These are phyloP conservation scores for Sepioteuthis lessoniana DNA, from an alignment of 2,888 invertebrate genomes.

Conservation along the genomic window DNA sequence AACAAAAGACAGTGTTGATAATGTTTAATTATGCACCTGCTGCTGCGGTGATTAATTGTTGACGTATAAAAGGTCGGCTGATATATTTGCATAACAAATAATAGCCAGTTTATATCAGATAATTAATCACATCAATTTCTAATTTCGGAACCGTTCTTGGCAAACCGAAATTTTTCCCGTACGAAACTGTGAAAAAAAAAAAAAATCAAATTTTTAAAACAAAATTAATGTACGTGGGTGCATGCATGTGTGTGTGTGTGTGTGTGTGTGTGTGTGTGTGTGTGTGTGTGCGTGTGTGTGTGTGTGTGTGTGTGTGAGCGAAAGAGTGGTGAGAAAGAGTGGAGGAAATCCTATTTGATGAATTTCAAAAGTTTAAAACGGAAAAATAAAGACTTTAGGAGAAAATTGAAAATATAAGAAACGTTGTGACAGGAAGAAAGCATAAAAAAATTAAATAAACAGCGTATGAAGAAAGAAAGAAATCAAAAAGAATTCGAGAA, in stretches of 20 bases:
- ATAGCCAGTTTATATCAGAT: not conserved
- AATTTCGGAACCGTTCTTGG: not conserved
- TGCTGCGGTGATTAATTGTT: not conserved
- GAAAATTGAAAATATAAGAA: too few species aligned
- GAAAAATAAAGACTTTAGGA: not conserved
- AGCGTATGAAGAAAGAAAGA: too few species aligned
- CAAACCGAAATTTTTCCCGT: not conserved
- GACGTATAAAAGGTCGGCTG: not conserved
- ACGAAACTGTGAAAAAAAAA: not conserved
- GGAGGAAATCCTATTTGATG: too few species aligned
- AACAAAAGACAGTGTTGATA: too few species aligned
- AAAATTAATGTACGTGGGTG: not conserved
- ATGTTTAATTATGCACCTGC: not conserved
- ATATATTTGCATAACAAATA: not conserved
- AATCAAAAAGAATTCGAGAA: too few species aligned
- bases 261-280: too few species aligned
- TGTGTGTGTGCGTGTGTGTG: not conserved
- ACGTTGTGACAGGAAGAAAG: too few species aligned
- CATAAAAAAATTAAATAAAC: too few species aligned
- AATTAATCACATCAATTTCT: not conserved
- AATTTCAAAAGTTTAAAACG: not conserved
- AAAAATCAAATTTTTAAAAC: not conserved
- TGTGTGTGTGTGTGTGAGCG: too few species aligned
- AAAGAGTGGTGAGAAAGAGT: too few species aligned
- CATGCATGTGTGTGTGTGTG: not conserved